phyloP scores from a whole-genome alignment of 2,113 vertebrate species.

The Oreotrochilus melanogaster region DNA sequence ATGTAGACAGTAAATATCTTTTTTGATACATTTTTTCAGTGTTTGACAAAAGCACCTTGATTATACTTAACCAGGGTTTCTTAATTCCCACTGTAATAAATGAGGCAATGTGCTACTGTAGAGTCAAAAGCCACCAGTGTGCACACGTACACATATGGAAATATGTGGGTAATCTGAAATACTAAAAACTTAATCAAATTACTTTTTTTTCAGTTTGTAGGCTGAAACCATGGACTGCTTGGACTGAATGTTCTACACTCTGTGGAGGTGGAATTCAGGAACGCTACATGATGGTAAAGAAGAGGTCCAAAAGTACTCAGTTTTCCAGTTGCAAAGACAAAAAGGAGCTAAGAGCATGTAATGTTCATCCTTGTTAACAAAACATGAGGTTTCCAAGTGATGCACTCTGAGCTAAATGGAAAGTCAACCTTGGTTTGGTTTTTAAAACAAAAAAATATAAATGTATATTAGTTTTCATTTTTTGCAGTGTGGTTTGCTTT shows the following conservation, averaged over 20 bases:
- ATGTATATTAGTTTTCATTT: conserved; percentile 81
- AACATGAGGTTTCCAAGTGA: conserved; percentile 62
- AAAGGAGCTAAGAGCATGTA: conserved; percentile 97
- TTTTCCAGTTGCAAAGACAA: conserved; percentile 97
- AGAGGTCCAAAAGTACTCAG: conserved; percentile 91
- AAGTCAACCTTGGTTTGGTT: conserved; percentile 80
- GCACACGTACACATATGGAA: neutral
- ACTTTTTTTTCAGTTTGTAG: conserved; percentile 83
- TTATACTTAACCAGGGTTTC: neutral
- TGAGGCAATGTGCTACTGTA: neutral
- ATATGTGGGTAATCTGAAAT: neutral
- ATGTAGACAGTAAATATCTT: neutral
- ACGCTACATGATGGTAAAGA: conserved; percentile 95
- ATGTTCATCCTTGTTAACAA: conserved; percentile 94
- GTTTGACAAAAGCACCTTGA: neutral
- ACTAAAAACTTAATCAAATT: neutral
- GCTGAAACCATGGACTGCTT: conserved; percentile 95
- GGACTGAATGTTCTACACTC: conserved; percentile 93
- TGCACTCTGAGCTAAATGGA: conserved; percentile 79
- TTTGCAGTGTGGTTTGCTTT: conserved; percentile 79
- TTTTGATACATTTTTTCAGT: neutral
- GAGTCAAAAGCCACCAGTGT: neutral
- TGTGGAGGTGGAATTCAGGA: conserved; percentile 97
- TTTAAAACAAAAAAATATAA: conserved; percentile 64
- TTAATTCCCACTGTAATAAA: neutral